Conservation (phyloP, 2,888 invertebrate species). For the Blastobasis adustella region DNA sequence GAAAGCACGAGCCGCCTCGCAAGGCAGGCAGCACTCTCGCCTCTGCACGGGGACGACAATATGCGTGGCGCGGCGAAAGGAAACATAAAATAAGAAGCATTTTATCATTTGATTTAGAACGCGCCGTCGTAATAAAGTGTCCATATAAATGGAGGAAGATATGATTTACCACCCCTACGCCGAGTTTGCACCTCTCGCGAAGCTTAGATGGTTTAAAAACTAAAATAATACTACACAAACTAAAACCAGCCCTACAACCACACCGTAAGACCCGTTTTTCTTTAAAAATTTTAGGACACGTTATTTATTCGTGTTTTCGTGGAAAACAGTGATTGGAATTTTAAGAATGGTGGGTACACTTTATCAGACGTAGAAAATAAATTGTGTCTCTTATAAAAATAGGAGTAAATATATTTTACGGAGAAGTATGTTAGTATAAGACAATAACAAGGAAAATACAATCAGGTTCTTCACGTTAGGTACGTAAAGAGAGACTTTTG, state of each 20-base stretch:
- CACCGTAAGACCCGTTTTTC: slow-evolving; percentile 4
- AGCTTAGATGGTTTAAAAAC: slow-evolving; percentile 40
- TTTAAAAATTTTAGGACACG: not conserved
- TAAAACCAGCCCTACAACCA: slow-evolving; percentile 8
- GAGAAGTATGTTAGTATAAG: not conserved
- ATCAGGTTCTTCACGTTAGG: too few relatives aligned
- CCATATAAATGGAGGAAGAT: slow-evolving; percentile 69
- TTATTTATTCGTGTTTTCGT: slow-evolving; percentile 7
- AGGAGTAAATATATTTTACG: slow-evolving; percentile 8
- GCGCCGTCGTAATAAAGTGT: slow-evolving; percentile 70
- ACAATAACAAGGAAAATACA: too few relatives aligned
- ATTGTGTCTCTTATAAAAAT: slow-evolving; percentile 1
- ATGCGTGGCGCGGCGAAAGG: slow-evolving; percentile 55
- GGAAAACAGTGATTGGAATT: slow-evolving; percentile 11
- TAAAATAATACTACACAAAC: slow-evolving; percentile 22
- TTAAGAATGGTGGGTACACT: slow-evolving; percentile 3
- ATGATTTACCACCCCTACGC: slow-evolving; percentile 62
- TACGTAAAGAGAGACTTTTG: too few relatives aligned
- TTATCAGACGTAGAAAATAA: not conserved
- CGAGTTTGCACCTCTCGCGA: slow-evolving; percentile 52
- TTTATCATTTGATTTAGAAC: slow-evolving; percentile 74
- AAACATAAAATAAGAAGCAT: slow-evolving; percentile 69
- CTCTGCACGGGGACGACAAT: slow-evolving; percentile 37
- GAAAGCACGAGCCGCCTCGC: slow-evolving; percentile 23
- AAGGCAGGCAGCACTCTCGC: slow-evolving; percentile 25